A percentile compares a stretch with the other conserved stretches of the same genome.
Evolutionary conservation across 2,888 invertebrate species (phyloP).

Genomic region (Hecatera dysodea): DNA sequence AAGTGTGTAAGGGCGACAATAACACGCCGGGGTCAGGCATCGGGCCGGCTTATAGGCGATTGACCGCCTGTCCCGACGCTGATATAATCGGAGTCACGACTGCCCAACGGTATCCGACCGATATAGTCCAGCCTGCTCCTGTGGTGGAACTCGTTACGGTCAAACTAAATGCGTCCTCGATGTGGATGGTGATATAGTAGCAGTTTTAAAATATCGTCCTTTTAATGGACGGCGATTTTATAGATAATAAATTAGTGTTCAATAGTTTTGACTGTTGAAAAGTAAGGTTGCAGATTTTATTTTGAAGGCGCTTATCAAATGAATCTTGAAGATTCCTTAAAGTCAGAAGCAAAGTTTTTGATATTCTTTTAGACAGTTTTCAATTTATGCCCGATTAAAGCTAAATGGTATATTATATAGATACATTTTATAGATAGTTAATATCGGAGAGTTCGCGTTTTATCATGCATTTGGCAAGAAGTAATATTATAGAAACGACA

Average conservation of each 20-base stretch:
- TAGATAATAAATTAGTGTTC: not conserved
- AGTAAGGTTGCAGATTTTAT: not conserved
- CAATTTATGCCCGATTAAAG: too few relatives aligned
- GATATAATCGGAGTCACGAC: constrained; percentile 77
- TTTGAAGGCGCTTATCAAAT: too few relatives aligned
- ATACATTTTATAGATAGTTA: too few relatives aligned
- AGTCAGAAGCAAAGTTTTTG: too few relatives aligned
- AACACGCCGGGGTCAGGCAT: constrained; percentile 67
- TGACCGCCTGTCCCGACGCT: constrained; percentile 74
- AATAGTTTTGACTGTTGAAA: not conserved
- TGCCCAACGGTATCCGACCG: constrained; percentile 66
- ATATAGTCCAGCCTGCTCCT: constrained; percentile 37
- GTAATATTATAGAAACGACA: too few relatives aligned
- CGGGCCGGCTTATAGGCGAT: constrained; percentile 69
- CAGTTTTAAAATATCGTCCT: constrained; percentile 24
- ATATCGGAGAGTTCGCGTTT: too few relatives aligned
- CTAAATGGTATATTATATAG: too few relatives aligned
- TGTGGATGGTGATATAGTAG: constrained; percentile 35
- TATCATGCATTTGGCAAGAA: too few relatives aligned
- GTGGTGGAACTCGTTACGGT: constrained; percentile 23
- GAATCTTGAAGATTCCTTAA: too few relatives aligned
- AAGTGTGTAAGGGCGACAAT: constrained; percentile 60
- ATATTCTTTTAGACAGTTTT: too few relatives aligned
- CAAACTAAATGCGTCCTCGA: constrained; percentile 13
- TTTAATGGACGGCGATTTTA: constrained; percentile 5